These are phyloP conservation scores for Cheirogaleus major DNA, from an alignment of 2,797 vertebrate species.

Conservation along the genomic window DNA sequence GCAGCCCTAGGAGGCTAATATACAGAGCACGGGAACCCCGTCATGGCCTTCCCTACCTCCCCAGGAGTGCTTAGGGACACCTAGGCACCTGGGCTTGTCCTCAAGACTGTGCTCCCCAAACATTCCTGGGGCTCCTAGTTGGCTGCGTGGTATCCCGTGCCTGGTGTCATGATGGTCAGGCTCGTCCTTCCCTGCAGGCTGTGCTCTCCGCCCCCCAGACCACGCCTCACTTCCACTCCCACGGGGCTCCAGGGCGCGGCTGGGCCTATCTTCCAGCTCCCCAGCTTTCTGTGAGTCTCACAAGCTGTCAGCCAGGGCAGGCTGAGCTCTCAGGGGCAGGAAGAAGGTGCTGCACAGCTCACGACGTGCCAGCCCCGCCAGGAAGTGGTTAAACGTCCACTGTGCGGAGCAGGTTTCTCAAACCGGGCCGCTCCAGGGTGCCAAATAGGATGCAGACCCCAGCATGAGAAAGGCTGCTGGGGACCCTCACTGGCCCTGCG, in stretches of 20 bases:
- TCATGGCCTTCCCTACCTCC: accelerated
- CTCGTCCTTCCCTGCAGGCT: background rate
- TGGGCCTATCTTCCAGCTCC: background rate
- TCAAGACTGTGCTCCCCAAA: background rate
- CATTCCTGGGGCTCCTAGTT: background rate
- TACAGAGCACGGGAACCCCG: accelerated
- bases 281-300: accelerated
- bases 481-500: accelerated
- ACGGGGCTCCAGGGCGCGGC: accelerated
- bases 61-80: background rate
- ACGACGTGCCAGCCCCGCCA: accelerated
- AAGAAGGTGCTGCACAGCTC: accelerated
- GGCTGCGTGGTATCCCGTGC: accelerated
- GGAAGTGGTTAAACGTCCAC: accelerated
- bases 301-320: background rate
- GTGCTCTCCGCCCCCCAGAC: accelerated
- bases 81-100: background rate
- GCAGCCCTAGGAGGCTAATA: background rate
- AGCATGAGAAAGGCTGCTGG: accelerated
- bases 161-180: background rate
- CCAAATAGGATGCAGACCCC: accelerated
- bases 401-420: background rate
- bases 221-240: background rate
- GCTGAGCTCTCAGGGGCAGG: background rate
- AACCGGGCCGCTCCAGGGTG: accelerated